Evolutionary conservation across 2,797 vertebrate species (phyloP).

Genomic region (Protonibea diacanthus): DNA sequence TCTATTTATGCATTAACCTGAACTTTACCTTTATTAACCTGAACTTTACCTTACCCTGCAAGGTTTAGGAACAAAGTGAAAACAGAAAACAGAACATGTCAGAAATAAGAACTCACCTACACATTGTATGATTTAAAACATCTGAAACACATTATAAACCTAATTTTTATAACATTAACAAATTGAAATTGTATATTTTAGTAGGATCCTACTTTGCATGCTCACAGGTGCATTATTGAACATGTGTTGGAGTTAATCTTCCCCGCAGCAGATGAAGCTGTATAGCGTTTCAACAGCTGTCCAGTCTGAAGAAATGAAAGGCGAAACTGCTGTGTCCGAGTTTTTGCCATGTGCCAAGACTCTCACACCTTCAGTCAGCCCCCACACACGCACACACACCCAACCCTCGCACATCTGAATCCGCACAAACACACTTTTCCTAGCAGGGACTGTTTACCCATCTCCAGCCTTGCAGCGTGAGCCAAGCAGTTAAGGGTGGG

Average conservation of each 20-base stretch:
- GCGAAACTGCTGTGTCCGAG: constrained; percentile 28
- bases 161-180: neutral
- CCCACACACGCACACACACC: constrained; percentile 8
- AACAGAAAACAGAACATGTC: too few relatives aligned
- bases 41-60: too few relatives aligned
- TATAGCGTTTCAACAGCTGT: constrained; percentile 25
- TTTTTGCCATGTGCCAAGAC: neutral
- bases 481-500: constrained; percentile 61
- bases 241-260: constrained; percentile 12
- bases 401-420: constrained; percentile 29
- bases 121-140: too few relatives aligned
- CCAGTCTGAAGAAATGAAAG: constrained; percentile 39
- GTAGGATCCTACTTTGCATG: neutral
- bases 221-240: neutral
- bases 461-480: constrained; percentile 68
- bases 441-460: constrained; percentile 72
- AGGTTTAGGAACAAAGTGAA: too few relatives aligned
- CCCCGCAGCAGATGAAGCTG: constrained; percentile 5
- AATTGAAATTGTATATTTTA: neutral
- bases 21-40: too few relatives aligned
- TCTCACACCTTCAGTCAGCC: constrained; percentile 42
- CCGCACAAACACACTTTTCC: constrained; percentile 43
- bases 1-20: too few relatives aligned
- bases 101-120: too few relatives aligned
- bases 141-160: too few relatives aligned